These are phyloP conservation scores for Luperina nickerlii DNA, from an alignment of 2,888 invertebrate species.

Conservation along the genomic window DNA sequence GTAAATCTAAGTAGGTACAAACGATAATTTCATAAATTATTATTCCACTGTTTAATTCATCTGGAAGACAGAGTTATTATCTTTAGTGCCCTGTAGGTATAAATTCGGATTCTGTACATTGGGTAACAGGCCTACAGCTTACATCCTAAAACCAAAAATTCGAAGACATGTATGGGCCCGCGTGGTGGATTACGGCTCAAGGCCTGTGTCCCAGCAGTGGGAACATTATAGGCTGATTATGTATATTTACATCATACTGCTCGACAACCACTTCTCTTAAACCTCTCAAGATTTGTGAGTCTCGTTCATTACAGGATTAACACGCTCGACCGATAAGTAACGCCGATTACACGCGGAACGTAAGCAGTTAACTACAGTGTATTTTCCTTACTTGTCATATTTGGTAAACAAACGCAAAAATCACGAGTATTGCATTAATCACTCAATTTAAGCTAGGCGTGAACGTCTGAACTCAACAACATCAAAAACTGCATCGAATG, in stretches of 20 bases:
- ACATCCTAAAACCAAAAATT: neutral
- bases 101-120: neutral
- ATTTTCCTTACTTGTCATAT: neutral
- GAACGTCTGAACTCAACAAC: neutral
- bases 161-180: neutral
- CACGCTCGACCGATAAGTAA: conserved; percentile 33
- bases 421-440: too few species aligned
- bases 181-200: neutral
- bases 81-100: neutral
- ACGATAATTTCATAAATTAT: neutral
- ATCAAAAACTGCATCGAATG: neutral
- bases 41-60: neutral
- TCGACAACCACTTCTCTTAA: conserved; percentile 5
- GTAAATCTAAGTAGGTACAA: neutral
- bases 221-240: neutral
- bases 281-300: conserved; percentile 22
- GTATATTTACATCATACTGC: conserved; percentile 1
- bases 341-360: conserved; percentile 33
- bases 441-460: neutral
- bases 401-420: neutral
- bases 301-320: conserved; percentile 39
- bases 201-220: neutral
- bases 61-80: neutral
- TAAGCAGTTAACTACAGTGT: conserved; percentile 18
- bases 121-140: neutral